These are phyloP conservation scores for Aphaenogaster ashmeadi DNA, from an alignment of 1,140 invertebrate species.

Conservation along the genomic window DNA sequence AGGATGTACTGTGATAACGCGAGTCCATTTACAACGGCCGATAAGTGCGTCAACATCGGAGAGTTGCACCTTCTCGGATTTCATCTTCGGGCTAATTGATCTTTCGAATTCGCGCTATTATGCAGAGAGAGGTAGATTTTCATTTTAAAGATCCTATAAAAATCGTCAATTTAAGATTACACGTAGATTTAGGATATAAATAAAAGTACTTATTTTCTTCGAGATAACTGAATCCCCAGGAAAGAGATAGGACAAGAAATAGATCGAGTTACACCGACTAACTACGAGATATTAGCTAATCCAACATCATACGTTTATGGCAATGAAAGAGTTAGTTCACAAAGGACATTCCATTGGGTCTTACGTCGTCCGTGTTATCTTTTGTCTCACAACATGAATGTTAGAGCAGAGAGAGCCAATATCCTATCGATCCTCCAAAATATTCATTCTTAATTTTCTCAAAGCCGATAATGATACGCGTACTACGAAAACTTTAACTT, in stretches of 20 bases:
- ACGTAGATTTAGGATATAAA: background rate
- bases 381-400: slow-evolving; percentile 39
- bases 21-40: slow-evolving; percentile 4
- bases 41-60: slow-evolving; percentile 13
- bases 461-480: background rate
- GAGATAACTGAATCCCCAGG: too few relatives aligned
- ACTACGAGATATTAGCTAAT: slow-evolving; percentile 69
- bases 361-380: slow-evolving; percentile 73
- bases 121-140: background rate
- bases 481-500: background rate
- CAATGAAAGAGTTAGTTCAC: slow-evolving; percentile 75
- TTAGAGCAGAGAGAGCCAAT: background rate
- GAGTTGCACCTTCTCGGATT: background rate
- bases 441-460: background rate
- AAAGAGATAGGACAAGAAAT: background rate
- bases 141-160: background rate
- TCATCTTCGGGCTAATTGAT: background rate
- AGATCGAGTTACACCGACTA: slow-evolving; percentile 39
- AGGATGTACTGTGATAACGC: slow-evolving; percentile 40
- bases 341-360: slow-evolving; percentile 81
- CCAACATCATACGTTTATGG: slow-evolving; percentile 66
- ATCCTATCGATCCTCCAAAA: background rate
- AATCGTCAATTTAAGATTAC: background rate
- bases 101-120: background rate
- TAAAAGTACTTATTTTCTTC: background rate